phyloP scores from a whole-genome alignment of 1,140 invertebrate species.

The Macrostomum lignano region DNA sequence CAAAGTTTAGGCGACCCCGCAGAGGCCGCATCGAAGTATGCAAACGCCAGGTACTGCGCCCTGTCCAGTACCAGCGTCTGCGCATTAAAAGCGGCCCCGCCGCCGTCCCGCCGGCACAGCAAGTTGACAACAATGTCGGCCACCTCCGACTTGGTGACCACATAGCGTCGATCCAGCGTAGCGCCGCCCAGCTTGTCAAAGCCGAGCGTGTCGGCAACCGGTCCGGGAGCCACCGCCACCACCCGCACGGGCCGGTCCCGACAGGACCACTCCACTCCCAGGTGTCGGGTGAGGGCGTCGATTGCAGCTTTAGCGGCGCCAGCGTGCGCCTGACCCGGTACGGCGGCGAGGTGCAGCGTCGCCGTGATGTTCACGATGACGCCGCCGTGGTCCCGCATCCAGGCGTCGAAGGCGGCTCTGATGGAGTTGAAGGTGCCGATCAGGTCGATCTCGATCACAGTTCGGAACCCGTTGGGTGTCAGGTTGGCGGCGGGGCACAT shows the following conservation, averaged over 20 bases:
- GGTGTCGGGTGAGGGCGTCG: conserved; percentile 19
- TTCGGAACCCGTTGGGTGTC: conserved; percentile 23
- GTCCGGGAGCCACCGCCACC: conserved; percentile 22
- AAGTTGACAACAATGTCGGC: too few relatives aligned
- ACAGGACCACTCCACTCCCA: conserved; percentile 21
- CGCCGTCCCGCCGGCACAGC: too few relatives aligned
- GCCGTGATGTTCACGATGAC: conserved; percentile 27
- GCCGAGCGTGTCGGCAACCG: conserved; percentile 19
- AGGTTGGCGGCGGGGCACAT: conserved; percentile 14
- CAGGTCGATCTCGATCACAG: conserved; percentile 25
- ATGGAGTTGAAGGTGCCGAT: conserved; percentile 22
- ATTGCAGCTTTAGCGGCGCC: conserved; percentile 24
- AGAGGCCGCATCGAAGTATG: too few relatives aligned
- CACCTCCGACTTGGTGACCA: too few relatives aligned
- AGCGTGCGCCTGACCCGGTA: conserved; percentile 16
- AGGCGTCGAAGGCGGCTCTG: conserved; percentile 9
- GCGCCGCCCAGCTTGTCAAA: conserved; percentile 16
- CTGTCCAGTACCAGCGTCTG: too few relatives aligned
- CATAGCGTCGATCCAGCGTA: too few relatives aligned
- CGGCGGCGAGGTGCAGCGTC: conserved; percentile 14
- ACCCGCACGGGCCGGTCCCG: conserved; percentile 15
- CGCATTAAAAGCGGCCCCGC: too few relatives aligned
- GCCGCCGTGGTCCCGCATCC: conserved; percentile 16
- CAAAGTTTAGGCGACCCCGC: too few relatives aligned
- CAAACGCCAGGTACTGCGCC: too few relatives aligned